A percentile compares a stretch with the other conserved stretches of the same genome.
These are phyloP conservation scores for Pyrrhura leucotis DNA, from an alignment of 2,797 vertebrate genomes.

Conservation along the genomic window DNA sequence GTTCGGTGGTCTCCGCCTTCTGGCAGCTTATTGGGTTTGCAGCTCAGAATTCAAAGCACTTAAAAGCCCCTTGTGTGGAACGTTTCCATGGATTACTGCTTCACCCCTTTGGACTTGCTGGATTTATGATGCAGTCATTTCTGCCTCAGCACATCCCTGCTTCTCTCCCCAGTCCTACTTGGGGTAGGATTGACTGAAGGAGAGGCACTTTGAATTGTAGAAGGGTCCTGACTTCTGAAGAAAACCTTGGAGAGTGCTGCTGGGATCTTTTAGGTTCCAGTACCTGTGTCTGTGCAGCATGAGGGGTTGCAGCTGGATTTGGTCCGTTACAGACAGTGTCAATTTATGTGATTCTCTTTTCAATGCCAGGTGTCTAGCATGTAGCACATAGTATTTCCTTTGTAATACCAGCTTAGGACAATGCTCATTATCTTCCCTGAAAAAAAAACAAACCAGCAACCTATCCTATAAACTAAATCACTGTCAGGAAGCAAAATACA, in stretches of 20 bases:
- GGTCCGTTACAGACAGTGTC: neutral
- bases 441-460: neutral
- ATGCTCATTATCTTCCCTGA: slow-evolving; percentile 9
- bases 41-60: slow-evolving; percentile 54
- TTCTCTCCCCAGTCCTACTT: neutral
- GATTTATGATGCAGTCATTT: neutral
- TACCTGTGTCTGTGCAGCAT: neutral
- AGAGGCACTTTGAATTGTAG: neutral
- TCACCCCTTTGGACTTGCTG: slow-evolving; percentile 51
- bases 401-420: slow-evolving; percentile 29
- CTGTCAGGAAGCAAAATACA: slow-evolving; percentile 52
- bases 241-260: neutral
- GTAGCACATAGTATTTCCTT: neutral
- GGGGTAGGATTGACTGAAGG: neutral
- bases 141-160: neutral
- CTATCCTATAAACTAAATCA: slow-evolving; percentile 41
- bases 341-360: neutral
- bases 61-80: slow-evolving; percentile 30
- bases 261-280: neutral
- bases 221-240: neutral
- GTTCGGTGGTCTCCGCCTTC: slow-evolving; percentile 17
- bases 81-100: slow-evolving; percentile 53
- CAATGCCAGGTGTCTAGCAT: slow-evolving; percentile 15
- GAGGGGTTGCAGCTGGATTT: slow-evolving; percentile 12
- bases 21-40: slow-evolving; percentile 55